These are phyloP conservation scores for Drosophila paramelanica DNA, from an alignment of 2,888 invertebrate genomes.

Conservation along the genomic window DNA sequence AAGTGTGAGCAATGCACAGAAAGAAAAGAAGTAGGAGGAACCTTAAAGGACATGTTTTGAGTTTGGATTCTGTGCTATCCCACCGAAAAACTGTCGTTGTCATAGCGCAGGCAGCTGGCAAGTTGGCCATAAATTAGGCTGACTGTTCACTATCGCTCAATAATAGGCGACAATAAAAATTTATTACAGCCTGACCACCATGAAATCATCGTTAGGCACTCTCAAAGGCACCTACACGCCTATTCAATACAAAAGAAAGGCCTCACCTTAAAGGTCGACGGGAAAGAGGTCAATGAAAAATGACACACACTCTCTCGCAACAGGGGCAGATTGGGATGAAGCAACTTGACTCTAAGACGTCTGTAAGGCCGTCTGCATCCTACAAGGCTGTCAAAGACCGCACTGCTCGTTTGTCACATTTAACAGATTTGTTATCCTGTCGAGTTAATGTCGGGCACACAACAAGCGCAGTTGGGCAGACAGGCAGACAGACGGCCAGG, in stretches of 20 bases:
- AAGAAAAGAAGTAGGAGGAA: slow-evolving; percentile 8
- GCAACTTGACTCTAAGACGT: slow-evolving; percentile 67
- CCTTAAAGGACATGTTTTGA: slow-evolving; percentile 3
- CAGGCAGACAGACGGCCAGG: slow-evolving; percentile 5
- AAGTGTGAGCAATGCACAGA: slow-evolving; percentile 1
- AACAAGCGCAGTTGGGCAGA: slow-evolving; percentile 31
- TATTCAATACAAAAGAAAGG: slow-evolving; percentile 42
- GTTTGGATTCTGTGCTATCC: slow-evolving; percentile 13
- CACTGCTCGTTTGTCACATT: slow-evolving; percentile 84
- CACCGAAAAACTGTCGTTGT: slow-evolving; percentile 20
- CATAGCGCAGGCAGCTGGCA: slow-evolving; percentile 46
- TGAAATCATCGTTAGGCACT: slow-evolving; percentile 83
- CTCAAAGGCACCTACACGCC: slow-evolving; percentile 56
- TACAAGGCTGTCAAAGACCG: slow-evolving; percentile 70
- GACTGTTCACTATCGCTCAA: slow-evolving; percentile 62
- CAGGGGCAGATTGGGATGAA: slow-evolving; percentile 39
- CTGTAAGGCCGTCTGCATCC: slow-evolving; percentile 38
- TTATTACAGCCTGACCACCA: slow-evolving; percentile 84
- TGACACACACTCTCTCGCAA: slow-evolving; percentile 37
- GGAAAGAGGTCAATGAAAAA: slow-evolving; percentile 74
- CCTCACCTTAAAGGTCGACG: slow-evolving; percentile 35
- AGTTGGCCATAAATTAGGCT: slow-evolving; percentile 71
- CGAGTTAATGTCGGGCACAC: slow-evolving; percentile 84
- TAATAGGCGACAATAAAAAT: slow-evolving; percentile 80
- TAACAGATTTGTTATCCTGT: slow-evolving; percentile 85